Evolutionary conservation across 2,888 invertebrate species (phyloP).

Genomic region (Dynastes maya): DNA sequence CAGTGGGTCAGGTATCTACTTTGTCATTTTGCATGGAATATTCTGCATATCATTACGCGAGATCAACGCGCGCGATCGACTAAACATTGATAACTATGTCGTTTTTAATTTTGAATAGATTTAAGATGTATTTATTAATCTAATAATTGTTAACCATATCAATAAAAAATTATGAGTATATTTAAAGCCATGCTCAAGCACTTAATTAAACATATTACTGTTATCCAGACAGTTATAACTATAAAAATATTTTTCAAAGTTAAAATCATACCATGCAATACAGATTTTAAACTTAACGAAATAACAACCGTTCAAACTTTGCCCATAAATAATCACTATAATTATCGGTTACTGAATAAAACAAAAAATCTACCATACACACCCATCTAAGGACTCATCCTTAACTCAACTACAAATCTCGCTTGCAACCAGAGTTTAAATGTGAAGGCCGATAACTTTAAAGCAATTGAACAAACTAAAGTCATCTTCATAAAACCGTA

Average conservation of each 20-base stretch:
- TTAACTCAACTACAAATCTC: conserved; percentile 12
- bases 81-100: no score
- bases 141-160: no score
- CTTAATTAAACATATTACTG: no score
- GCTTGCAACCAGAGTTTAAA: conserved; percentile 21
- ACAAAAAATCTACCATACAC: conserved; percentile 18
- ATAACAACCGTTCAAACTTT: background rate
- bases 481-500: background rate
- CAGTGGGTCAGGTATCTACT: no score
- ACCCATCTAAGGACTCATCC: conserved; percentile 26
- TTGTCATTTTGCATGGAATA: no score
- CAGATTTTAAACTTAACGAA: background rate
- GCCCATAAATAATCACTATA: conserved; percentile 2
- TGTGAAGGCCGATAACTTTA: conserved; percentile 35
- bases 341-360: conserved; percentile 12
- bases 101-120: no score
- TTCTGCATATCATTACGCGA: no score
- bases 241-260: background rate
- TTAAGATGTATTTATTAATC: no score
- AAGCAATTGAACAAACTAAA: conserved; percentile 31
- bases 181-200: no score
- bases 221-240: no score
- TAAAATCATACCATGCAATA: background rate
- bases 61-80: no score
- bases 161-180: no score